Conservation (phyloP, 2,113 vertebrate genomes). For the Sinocyclocheilus anophthalmus region DNA sequence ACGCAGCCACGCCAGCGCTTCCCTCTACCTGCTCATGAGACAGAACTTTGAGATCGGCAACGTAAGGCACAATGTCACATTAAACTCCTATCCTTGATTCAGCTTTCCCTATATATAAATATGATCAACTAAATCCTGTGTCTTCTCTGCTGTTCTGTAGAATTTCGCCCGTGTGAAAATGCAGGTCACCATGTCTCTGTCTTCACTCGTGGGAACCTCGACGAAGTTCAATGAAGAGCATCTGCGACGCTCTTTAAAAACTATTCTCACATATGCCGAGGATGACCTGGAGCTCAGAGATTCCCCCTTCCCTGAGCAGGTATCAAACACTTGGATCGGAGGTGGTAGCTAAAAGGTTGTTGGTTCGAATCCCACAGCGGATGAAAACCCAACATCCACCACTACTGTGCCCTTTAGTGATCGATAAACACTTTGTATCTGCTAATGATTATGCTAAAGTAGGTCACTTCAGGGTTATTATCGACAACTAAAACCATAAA, state of each 20-base stretch:
- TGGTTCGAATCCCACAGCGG: not conserved
- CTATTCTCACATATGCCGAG: slow-evolving; percentile 89
- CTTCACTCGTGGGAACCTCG: slow-evolving; percentile 86
- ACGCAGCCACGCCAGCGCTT: slow-evolving; percentile 87
- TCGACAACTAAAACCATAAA: no score
- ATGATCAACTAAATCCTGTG: not conserved
- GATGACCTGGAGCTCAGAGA: slow-evolving; percentile 87
- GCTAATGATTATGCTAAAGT: no score
- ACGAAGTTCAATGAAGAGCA: slow-evolving; percentile 90
- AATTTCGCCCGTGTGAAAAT: slow-evolving; percentile 95
- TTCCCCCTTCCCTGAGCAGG: slow-evolving; percentile 88
- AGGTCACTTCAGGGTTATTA: no score
- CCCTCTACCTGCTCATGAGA: slow-evolving; percentile 92
- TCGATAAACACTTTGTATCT: no score
- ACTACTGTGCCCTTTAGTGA: no score
- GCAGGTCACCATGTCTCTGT: slow-evolving; percentile 94
- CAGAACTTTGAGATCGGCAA: slow-evolving; percentile 94
- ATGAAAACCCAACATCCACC: no score
- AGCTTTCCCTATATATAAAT: not conserved
- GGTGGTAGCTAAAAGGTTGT: not conserved
- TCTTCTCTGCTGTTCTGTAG: slow-evolving; percentile 61
- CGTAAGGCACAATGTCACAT: slow-evolving; percentile 68
- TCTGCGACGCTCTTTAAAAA: slow-evolving; percentile 86
- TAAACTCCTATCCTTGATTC: not conserved
- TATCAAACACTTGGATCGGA: slow-evolving; percentile 30